Base-by-base conservation (phyloP, 2,797 vertebrate species). In the Tadarida brasiliensis region DNA sequence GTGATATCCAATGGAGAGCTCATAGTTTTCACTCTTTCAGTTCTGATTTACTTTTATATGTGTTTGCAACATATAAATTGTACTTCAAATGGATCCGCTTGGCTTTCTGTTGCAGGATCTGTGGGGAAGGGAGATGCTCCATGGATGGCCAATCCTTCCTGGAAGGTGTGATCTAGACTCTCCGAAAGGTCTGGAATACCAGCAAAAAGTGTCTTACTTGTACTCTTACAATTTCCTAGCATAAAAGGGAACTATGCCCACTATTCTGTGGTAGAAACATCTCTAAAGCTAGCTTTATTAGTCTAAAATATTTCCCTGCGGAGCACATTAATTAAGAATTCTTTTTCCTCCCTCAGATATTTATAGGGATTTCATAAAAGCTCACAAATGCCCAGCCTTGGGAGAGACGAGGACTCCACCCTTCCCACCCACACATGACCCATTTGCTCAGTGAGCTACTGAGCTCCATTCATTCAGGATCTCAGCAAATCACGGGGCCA, bases 381-480 rank as follows among this genome's bases (percentile, higher is more conserved):
- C 16, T 73, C 57, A 57, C 16, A 63, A 54, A 24, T 28, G 0
- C 3, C 7, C 0, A 57, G 2, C 0, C 17, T 68, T 9, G 3
- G 33, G 28, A 82, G 51, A 10, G 8, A 33, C 0, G 16, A 84
- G 16, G 16, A 26, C 7, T 4, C n/a, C 16, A 5, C 1, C 54
- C 9, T 90, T 35, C 12, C 39, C 22, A 51, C 1, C 4, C 22
- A n/a, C 2, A 11, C 3, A 11, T 83, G 7, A 81, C 59, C 2
- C 1, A 84, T 12, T 90, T 77, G 15, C 7, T 77, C 15, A 78
- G 3, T 35, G 14, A 88, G 33, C 39, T 49, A 19, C 8, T 80
- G 54, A 51, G 44, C 2, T 30, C 39, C 73, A 1, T 51, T 74
- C 54, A 59, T 14, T 2, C 1, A 54, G 10, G 51, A 44, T 1